Evolutionary conservation across 2,888 invertebrate genomes (phyloP).

Genomic region (Galerucella calmariensis): DNA sequence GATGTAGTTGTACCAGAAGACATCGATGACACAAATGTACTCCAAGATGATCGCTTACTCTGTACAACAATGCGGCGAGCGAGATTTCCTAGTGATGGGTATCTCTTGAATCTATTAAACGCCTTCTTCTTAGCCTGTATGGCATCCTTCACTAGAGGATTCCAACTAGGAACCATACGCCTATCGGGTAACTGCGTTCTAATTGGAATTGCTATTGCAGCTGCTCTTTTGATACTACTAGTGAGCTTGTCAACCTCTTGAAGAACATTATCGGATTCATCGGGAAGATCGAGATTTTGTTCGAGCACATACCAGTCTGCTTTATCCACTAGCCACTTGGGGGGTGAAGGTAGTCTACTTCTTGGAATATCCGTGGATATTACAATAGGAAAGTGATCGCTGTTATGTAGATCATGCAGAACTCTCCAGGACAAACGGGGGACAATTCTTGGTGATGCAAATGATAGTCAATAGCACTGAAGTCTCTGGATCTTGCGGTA

Average conservation of each 20-base stretch:
- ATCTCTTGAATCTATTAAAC: neutral
- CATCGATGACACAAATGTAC: no score
- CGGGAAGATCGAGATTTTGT: neutral
- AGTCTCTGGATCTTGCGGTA: neutral
- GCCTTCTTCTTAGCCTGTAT: neutral
- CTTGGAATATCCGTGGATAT: neutral
- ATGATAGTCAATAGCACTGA: no score
- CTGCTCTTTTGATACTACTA: neutral
- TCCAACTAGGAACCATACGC: neutral
- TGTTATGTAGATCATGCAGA: no score
- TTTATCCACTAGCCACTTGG: neutral
- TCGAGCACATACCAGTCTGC: neutral
- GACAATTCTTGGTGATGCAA: no score
- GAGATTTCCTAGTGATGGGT: neutral
- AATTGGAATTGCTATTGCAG: neutral
- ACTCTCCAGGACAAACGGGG: no score
- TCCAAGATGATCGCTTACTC: no score
- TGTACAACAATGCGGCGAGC: no score
- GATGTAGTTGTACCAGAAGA: no score
- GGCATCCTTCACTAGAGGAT: neutral
- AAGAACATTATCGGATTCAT: constrained; percentile 1
- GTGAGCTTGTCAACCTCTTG: neutral
- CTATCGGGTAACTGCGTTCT: neutral
- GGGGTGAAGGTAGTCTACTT: neutral
- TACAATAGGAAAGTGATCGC: neutral